Conservation (phyloP, 2,888 invertebrate genomes). For the Phalera bucephala region DNA sequence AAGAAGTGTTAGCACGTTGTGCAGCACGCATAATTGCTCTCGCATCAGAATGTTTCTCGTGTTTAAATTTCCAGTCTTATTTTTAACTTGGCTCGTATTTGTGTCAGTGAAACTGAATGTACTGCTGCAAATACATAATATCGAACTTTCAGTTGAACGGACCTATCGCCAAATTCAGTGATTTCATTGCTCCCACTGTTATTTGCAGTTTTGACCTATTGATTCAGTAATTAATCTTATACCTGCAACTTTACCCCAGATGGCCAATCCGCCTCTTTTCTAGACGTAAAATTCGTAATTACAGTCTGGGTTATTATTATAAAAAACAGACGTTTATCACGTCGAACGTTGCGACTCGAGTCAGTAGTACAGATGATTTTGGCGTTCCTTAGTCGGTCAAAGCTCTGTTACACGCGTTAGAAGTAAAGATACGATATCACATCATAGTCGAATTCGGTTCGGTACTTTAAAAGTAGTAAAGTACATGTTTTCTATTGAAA, state of each 20-base stretch:
- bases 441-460: no score
- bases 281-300: constrained; percentile 14
- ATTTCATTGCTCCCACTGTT: constrained; percentile 17
- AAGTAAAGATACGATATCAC: no score
- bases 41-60: constrained; percentile 32
- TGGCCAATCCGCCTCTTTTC: neutral
- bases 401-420: neutral
- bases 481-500: no score
- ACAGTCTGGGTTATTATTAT: constrained; percentile 18
- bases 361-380: constrained; percentile 14
- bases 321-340: constrained; percentile 15
- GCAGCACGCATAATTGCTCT: constrained; percentile 8
- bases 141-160: constrained; percentile 6
- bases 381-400: constrained; percentile 11
- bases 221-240: neutral
- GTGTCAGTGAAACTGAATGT: constrained; percentile 41
- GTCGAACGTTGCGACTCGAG: constrained; percentile 6
- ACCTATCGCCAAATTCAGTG: constrained; percentile 24
- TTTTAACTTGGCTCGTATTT: constrained; percentile 49
- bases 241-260: neutral
- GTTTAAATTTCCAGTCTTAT: constrained; percentile 44
- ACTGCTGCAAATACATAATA: constrained; percentile 25
- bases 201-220: constrained; percentile 7
- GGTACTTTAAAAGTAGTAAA: no score
- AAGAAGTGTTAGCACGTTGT: neutral